Evolutionary conservation across 2,113 vertebrate species (phyloP), one percentile per base, ranked within the genome.

Genomic region (Pica pica): DNA sequence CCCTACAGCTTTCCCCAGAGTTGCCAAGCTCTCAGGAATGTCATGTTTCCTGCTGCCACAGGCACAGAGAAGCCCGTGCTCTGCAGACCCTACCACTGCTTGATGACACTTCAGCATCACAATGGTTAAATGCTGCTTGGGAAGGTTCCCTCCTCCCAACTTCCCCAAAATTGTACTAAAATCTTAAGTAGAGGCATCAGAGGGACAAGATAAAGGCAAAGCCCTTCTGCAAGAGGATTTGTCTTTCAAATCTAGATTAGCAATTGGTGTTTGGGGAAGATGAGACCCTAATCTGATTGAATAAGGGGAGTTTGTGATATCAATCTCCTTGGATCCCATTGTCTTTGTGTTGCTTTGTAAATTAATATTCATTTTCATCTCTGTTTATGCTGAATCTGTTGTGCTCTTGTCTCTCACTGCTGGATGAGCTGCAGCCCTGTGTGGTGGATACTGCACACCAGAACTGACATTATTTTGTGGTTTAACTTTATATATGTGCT

Each of bases 311-410:
- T 50, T n/a, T 67, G 59, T 86, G 93, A 75, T 95, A 94, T 90
- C 92, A 65, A 16, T 93, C 92, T 94, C 92, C 82, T 90, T 90
- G 71, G 64, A 91, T 90, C 90, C 83, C 73, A 77, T 95, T 95
- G 96, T 96, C 93, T 96, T 95, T 73, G 73, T 59, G 84, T 76
- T 92, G 92, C 93, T 94, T 96, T 96, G 93, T 80, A 96, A 96
- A 96, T 92, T 93, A 93, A 96, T 86, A 96, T 96, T 94, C 82
- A 41, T 93, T 86, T 93, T 83, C 9, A 19, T 90, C 82, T 77
- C 91, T 59, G 5, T 80, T 94, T 76, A 37, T 35, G 59, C 75
- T 2, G 9, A 75, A 64, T 81, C 85, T 93, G 87, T 86, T 16
- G n/a, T 56, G 87, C 63, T 91, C 82, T 75, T 65, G 82, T 73